Evolutionary conservation across 2,797 vertebrate species (phyloP).

Genomic region (Acanthornis magna): DNA sequence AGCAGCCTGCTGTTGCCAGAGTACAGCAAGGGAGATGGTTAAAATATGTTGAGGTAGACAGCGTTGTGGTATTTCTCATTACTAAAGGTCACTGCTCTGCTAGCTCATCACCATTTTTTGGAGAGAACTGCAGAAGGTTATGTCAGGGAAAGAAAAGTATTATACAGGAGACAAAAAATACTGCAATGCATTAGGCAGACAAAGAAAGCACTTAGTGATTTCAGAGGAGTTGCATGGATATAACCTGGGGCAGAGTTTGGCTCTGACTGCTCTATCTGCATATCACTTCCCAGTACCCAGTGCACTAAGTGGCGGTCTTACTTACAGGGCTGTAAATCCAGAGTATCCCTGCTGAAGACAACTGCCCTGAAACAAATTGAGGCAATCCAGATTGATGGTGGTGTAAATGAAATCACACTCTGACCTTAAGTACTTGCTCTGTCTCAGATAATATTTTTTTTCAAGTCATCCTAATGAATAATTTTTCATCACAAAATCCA

Average conservation of each 20-base stretch:
- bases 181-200: slow-evolving; percentile 42
- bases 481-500: neutral
- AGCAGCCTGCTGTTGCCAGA: slow-evolving; percentile 15
- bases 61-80: slow-evolving; percentile 70
- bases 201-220: slow-evolving; percentile 58
- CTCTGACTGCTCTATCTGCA: slow-evolving; percentile 2
- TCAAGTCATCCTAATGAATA: neutral
- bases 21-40: slow-evolving; percentile 43
- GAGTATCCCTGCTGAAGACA: neutral
- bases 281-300: neutral
- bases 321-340: slow-evolving; percentile 41
- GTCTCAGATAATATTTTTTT: neutral
- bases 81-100: slow-evolving; percentile 68
- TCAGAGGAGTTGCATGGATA: neutral
- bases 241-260: slow-evolving; percentile 39
- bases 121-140: slow-evolving; percentile 17
- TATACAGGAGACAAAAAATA: slow-evolving; percentile 64
- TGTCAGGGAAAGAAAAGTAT: slow-evolving; percentile 52
- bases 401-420: neutral
- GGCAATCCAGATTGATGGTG: neutral
- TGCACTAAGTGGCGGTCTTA: neutral
- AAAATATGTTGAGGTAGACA: slow-evolving; percentile 61
- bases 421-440: neutral
- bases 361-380: neutral
- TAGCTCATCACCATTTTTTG: slow-evolving; percentile 70